Percentiles rank a stretch among this genome's conserved stretches.
Evolutionary conservation across 2,113 vertebrate genomes (phyloP).

Genomic region (Varanus salvator): DNA sequence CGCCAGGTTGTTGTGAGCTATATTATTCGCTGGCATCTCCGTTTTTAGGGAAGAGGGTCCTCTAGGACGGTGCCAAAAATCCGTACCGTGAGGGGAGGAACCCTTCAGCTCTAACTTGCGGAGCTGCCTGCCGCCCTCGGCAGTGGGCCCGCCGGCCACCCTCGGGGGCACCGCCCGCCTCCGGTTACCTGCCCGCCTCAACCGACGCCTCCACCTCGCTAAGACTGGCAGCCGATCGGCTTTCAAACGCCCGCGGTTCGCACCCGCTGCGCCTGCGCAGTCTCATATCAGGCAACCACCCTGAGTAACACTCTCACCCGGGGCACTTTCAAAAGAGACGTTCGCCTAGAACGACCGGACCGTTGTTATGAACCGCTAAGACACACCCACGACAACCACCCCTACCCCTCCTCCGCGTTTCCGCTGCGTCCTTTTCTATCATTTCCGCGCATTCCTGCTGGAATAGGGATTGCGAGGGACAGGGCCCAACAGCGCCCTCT

Average conservation of each 20-base stretch:
- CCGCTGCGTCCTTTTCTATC: background rate
- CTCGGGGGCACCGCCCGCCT: background rate
- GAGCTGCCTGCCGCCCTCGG: background rate
- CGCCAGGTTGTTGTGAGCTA: too few relatives aligned
- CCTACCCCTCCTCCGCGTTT: background rate
- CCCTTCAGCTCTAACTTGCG: background rate
- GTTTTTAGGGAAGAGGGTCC: too few relatives aligned
- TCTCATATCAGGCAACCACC: fast-evolving
- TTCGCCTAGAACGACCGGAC: background rate
- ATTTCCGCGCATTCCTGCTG: background rate
- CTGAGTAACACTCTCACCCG: fast-evolving
- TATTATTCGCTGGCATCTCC: background rate
- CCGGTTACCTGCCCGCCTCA: background rate
- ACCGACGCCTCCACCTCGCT: background rate
- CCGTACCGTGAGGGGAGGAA: background rate
- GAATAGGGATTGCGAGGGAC: background rate
- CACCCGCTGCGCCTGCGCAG: background rate
- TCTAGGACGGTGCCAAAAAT: background rate
- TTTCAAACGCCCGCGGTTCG: background rate
- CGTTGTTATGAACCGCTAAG: background rate
- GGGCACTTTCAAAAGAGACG: background rate
- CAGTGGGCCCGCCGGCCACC: background rate
- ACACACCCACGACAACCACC: too few relatives aligned
- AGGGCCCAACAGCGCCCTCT: background rate
- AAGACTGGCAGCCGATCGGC: background rate